Conservation (phyloP, 2,797 vertebrate genomes). For the Danio tinwini region DNA sequence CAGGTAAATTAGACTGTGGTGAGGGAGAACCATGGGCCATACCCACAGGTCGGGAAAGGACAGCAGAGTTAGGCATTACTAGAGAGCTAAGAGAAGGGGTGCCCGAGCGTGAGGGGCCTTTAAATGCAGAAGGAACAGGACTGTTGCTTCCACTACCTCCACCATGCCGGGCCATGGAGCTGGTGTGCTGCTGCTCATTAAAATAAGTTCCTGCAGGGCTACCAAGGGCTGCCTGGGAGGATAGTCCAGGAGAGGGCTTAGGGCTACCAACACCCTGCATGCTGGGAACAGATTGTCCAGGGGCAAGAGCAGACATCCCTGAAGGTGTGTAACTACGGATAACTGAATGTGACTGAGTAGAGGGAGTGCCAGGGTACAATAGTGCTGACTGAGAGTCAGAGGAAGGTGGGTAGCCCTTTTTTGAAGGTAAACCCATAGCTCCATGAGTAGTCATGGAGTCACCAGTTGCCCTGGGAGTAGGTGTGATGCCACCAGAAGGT, state of each 20-base stretch:
- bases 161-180: constrained; percentile 67
- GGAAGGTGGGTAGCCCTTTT: constrained; percentile 84
- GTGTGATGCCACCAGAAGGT: constrained; percentile 69
- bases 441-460: constrained; percentile 74
- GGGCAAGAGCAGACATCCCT: constrained; percentile 73
- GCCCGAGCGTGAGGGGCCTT: constrained; percentile 84
- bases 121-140: constrained; percentile 91
- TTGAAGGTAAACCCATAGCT: constrained; percentile 75
- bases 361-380: constrained; percentile 72
- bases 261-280: constrained; percentile 79
- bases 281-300: constrained; percentile 78
- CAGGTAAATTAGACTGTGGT: constrained; percentile 82
- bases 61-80: constrained; percentile 77
- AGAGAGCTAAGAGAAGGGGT: constrained; percentile 83
- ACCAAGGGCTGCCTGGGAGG: constrained; percentile 59
- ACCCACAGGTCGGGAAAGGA: constrained; percentile 80
- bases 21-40: constrained; percentile 81
- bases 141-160: constrained; percentile 82
- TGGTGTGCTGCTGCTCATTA: constrained; percentile 64
- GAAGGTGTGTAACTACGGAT: constrained; percentile 87
- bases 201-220: constrained; percentile 61
- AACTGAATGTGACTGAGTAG: constrained; percentile 79
- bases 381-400: constrained; percentile 80
- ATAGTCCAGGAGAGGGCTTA: constrained; percentile 69
- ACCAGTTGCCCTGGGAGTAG: constrained; percentile 74